Percentiles rank a stretch among this genome's conserved stretches.
Evolutionary conservation across 2,888 invertebrate genomes (phyloP).

Genomic region (Liodrosophila aerea): DNA sequence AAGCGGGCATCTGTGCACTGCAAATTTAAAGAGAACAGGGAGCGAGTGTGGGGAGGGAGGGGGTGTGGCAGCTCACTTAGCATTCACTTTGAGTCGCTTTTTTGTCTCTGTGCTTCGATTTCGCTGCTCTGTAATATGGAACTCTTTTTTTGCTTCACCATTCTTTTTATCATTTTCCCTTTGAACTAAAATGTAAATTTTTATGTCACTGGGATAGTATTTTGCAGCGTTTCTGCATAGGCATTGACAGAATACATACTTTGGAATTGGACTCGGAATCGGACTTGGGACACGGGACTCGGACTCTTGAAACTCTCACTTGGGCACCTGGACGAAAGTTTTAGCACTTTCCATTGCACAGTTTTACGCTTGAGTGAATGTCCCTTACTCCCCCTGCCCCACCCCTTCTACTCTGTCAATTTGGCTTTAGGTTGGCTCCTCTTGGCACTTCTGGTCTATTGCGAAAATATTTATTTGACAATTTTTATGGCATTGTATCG

Average conservation of each 20-base stretch:
- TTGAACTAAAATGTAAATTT: conserved; percentile 58
- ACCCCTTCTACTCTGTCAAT: not conserved
- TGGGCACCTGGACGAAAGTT: conserved; percentile 24
- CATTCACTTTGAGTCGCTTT: not conserved
- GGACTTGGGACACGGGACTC: not conserved
- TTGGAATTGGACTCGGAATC: not conserved
- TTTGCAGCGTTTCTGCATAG: conserved; percentile 19
- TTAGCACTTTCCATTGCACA: conserved; percentile 39
- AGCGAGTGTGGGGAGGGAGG: no score
- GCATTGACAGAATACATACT: conserved; percentile 17
- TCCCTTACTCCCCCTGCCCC: not conserved
- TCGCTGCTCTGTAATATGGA: not conserved
- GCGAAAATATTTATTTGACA: conserved; percentile 66
- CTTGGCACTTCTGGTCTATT: conserved; percentile 38
- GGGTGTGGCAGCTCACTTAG: no score
- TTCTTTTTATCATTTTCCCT: conserved; percentile 13
- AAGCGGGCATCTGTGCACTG: no score
- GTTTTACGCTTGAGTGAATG: conserved; percentile 39
- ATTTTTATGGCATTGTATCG: conserved; percentile 57
- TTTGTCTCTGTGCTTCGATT: not conserved
- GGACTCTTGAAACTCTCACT: not conserved
- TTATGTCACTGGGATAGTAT: conserved; percentile 50
- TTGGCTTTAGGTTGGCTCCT: not conserved
- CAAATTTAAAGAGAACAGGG: no score
- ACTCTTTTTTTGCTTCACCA: not conserved